These are phyloP conservation scores for Drosophila lacteicornis DNA, from an alignment of 1,140 invertebrate genomes.

Conservation along the genomic window DNA sequence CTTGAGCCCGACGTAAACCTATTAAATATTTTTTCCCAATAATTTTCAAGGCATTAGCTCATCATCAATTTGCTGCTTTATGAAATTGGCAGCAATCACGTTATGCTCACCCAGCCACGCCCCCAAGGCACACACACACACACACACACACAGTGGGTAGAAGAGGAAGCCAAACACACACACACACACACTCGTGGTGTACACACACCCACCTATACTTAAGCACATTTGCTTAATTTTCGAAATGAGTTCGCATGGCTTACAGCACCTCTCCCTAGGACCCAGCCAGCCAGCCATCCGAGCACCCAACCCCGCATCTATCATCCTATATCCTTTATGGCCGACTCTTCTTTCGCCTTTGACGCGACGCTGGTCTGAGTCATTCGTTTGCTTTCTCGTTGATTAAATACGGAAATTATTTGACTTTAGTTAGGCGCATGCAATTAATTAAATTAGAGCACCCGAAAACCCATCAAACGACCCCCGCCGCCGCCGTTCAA, in stretches of 20 bases:
- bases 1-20: slow-evolving; percentile 44
- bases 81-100: slow-evolving; percentile 74
- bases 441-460: slow-evolving; percentile 77
- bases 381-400: slow-evolving; percentile 72
- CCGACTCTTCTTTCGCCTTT: slow-evolving; percentile 33
- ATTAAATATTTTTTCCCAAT: slow-evolving; percentile 59
- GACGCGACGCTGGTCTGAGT: slow-evolving; percentile 47
- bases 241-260: slow-evolving; percentile 71
- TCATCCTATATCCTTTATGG: slow-evolving; percentile 51
- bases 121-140: slow-evolving; percentile 41
- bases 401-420: slow-evolving; percentile 79
- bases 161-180: slow-evolving; percentile 21
- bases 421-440: slow-evolving; percentile 70
- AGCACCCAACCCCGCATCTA: slow-evolving; percentile 25
- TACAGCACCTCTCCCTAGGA: slow-evolving; percentile 22
- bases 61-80: slow-evolving; percentile 68
- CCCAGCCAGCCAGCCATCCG: background rate
- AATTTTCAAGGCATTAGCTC: slow-evolving; percentile 68
- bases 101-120: slow-evolving; percentile 65
- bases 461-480: slow-evolving; percentile 46
- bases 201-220: slow-evolving; percentile 29
- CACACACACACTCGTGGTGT: background rate
- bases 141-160: slow-evolving; percentile 7
- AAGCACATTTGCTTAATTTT: slow-evolving; percentile 64
- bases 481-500: slow-evolving; percentile 12